Base-by-base conservation (phyloP, 2,113 vertebrate species). In the Columba livia region DNA sequence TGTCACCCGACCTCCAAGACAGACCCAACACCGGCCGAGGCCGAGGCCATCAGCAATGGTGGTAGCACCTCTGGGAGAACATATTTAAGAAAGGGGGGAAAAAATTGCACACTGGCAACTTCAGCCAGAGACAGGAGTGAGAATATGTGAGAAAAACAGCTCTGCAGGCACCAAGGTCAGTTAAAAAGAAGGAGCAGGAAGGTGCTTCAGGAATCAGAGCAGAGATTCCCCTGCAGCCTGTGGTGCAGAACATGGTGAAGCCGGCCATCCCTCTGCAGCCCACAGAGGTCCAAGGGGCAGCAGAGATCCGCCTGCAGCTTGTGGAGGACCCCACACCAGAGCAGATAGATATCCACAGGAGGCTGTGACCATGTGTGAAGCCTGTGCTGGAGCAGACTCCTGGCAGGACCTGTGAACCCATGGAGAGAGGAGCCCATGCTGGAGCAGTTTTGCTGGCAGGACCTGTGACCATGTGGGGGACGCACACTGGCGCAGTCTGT, bases 1-100 rank as follows among this genome's bases (percentile, higher is more conserved):
- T 18, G 38, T 8, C 74, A 89, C 9, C 20, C 2, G 9, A 9
- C 44, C 18, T 47, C 44, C 44, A 47, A 47, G 17, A 47, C 44
- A 47, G 44, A 47, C 44, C 18, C 44, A 2, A 16, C 0, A 2
- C 19, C 31, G 32, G 15, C 20, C 56, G 69, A 32, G 15, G 32
- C n/a, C 1, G 0, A 82, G 5, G 29, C n/a, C 12, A 28, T 17
- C 50, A 31, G 10, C 2, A 1, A 23, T 2, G 2, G 21, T 23
- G 15, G 42, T 10, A 26, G 32, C 2, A 1, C 19, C n/a, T 47
- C 60, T 64, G 32, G 2, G 19, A 14, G 25, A 42, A 61, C 14
- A 38, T 4, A 32, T 8, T 31, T 50, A 26, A 70, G 15, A 62
- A 80, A 6, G 6, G 12, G 6, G 1, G 25, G 51, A 1, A 29